A percentile compares a stretch with the other conserved stretches of the same genome.
phyloP scores from a whole-genome alignment of 1,140 invertebrate genomes.

The Polypedilum vanderplanki region DNA sequence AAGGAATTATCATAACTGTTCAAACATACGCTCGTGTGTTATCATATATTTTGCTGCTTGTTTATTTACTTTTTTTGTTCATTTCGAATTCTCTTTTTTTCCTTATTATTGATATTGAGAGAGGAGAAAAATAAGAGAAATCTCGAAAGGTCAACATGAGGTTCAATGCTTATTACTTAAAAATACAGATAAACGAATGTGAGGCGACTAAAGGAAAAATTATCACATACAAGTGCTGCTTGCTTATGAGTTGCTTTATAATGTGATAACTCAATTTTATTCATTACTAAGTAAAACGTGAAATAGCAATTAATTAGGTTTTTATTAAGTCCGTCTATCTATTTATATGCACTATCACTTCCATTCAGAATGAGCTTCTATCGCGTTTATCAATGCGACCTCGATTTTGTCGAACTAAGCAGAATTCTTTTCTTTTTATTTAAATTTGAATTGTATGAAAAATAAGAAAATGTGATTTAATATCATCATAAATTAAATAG shows the following conservation, averaged over 20 bases:
- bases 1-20: no score
- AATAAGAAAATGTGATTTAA: no score
- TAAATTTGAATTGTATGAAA: slow-evolving; percentile 16
- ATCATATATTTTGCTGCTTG: no score
- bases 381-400: neutral
- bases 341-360: neutral
- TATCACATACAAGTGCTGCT: neutral
- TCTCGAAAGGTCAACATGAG: neutral
- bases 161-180: neutral
- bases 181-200: neutral
- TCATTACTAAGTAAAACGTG: neutral
- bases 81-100: no score
- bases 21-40: no score
- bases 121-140: neutral
- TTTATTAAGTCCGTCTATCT: neutral
- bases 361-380: neutral
- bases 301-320: slow-evolving; percentile 1
- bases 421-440: neutral
- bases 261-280: no score
- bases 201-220: no score
- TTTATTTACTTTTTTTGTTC: no score
- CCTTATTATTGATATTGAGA: neutral
- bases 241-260: neutral
- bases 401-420: slow-evolving; percentile 22
- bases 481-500: no score